These are phyloP conservation scores for Baronia brevicornis DNA, from an alignment of 2,888 invertebrate genomes.

Conservation along the genomic window DNA sequence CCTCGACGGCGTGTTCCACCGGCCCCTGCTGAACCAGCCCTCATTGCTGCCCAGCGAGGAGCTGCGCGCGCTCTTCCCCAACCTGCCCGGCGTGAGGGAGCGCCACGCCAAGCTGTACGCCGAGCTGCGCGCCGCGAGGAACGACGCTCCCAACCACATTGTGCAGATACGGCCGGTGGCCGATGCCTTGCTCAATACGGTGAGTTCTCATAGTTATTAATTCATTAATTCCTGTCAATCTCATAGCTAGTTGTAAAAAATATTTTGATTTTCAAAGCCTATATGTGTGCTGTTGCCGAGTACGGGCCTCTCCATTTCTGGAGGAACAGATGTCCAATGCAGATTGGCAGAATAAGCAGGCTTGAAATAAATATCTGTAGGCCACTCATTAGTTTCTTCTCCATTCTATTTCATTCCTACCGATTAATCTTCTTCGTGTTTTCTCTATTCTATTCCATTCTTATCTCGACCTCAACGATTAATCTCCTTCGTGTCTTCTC, in stretches of 20 bases:
- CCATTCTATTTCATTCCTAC: too few species aligned
- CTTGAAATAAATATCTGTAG: too few species aligned
- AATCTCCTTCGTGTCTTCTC: too few species aligned
- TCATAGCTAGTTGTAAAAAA: not conserved
- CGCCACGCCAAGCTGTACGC: slow-evolving; percentile 49
- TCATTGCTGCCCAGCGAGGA: slow-evolving; percentile 83
- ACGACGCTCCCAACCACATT: slow-evolving; percentile 31
- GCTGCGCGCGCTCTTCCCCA: slow-evolving; percentile 86
- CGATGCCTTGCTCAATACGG: slow-evolving; percentile 56
- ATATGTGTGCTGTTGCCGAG: too few species aligned
- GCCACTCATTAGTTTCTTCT: slow-evolving; percentile 54
- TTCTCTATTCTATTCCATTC: too few species aligned
- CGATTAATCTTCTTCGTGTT: too few species aligned
- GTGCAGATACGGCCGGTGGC: slow-evolving; percentile 53
- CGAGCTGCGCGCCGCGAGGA: slow-evolving; percentile 40
- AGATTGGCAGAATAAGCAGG: too few species aligned
- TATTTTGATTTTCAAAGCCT: too few species aligned
- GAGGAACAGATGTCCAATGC: too few species aligned
- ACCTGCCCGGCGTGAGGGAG: slow-evolving; percentile 85
- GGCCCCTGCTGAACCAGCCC: slow-evolving; percentile 80
- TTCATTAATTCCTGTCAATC: too few species aligned
- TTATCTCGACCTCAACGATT: too few species aligned
- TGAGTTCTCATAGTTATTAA: slow-evolving; percentile 24
- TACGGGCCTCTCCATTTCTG: too few species aligned
- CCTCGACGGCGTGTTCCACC: slow-evolving; percentile 87